phyloP scores from a whole-genome alignment of 2,888 invertebrate species.

The Protodeltote pygarga region DNA sequence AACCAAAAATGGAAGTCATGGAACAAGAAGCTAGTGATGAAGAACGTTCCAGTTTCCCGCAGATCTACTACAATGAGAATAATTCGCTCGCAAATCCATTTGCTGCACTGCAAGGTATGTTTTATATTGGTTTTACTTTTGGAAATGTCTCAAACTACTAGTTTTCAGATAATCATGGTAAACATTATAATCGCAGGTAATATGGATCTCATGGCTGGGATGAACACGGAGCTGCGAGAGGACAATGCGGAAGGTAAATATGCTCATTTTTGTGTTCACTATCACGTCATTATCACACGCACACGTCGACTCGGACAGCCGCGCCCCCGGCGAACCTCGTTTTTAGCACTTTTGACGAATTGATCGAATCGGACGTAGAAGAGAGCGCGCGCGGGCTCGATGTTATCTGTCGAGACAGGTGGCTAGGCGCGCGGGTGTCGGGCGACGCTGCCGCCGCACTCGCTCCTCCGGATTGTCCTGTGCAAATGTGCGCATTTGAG shows the following conservation, averaged over 20 bases:
- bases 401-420: slow-evolving; percentile 54
- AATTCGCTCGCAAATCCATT: slow-evolving; percentile 83
- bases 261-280: slow-evolving; percentile 57
- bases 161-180: slow-evolving; percentile 10
- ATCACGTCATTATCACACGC: slow-evolving; percentile 81
- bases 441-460: slow-evolving; percentile 55
- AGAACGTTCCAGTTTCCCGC: slow-evolving; percentile 83
- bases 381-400: slow-evolving; percentile 76
- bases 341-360: slow-evolving; percentile 46
- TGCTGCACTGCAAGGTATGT: slow-evolving; percentile 78
- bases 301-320: slow-evolving; percentile 86
- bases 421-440: slow-evolving; percentile 85
- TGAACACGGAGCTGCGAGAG: slow-evolving; percentile 78
- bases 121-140: slow-evolving; percentile 1
- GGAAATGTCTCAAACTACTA: slow-evolving; percentile 2
- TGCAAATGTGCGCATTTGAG: slow-evolving; percentile 24
- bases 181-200: slow-evolving; percentile 67
- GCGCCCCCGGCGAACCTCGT: slow-evolving; percentile 85
- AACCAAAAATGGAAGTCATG: slow-evolving; percentile 91
- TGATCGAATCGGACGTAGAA: slow-evolving; percentile 58
- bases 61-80: slow-evolving; percentile 78
- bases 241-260: slow-evolving; percentile 83
- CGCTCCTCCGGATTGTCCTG: not conserved
- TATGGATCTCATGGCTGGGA: slow-evolving; percentile 81
- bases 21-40: slow-evolving; percentile 91